A percentile compares a stretch with the other conserved stretches of the same genome.
These are phyloP conservation scores for Ivindomyrus marchei DNA, from an alignment of 2,113 vertebrate species.

Conservation along the genomic window DNA sequence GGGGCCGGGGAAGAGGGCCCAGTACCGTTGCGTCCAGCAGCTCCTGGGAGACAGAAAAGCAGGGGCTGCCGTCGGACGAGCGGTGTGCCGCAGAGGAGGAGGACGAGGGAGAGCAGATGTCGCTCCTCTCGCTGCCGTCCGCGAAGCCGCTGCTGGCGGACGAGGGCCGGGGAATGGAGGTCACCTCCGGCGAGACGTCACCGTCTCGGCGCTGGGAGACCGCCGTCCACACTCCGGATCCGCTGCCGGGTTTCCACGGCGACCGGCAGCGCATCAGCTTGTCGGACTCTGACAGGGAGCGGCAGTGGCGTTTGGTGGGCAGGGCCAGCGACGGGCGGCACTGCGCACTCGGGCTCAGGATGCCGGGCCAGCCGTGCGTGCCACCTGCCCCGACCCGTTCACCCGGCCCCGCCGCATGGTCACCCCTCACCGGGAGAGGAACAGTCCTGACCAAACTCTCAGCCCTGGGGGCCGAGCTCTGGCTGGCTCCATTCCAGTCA, in stretches of 20 bases:
- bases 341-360: slow-evolving; percentile 47
- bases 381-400: not conserved
- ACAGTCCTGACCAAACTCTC: slow-evolving; percentile 22
- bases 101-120: slow-evolving; percentile 19
- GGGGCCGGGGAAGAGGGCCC: slow-evolving; percentile 45
- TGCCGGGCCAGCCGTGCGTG: slow-evolving; percentile 47
- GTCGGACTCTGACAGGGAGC: slow-evolving; percentile 60
- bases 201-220: slow-evolving; percentile 58
- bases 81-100: not conserved
- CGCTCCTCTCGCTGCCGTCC: slow-evolving; percentile 40
- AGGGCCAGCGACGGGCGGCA: slow-evolving; percentile 52
- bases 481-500: not conserved
- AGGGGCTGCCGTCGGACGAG: slow-evolving; percentile 43
- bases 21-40: slow-evolving; percentile 34
- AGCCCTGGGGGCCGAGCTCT: not conserved
- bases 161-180: slow-evolving; percentile 51
- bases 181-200: slow-evolving; percentile 48
- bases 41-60: slow-evolving; percentile 67
- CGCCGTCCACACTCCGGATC: slow-evolving; percentile 64
- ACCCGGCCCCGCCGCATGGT: slow-evolving; percentile 41
- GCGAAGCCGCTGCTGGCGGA: slow-evolving; percentile 60
- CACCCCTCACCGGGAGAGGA: slow-evolving; percentile 12
- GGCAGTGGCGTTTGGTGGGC: slow-evolving; percentile 61
- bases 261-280: slow-evolving; percentile 32
- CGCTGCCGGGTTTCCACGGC: slow-evolving; percentile 56